Base-by-base conservation (phyloP, 2,113 vertebrate species). In the Hemiscyllium ocellatum region DNA sequence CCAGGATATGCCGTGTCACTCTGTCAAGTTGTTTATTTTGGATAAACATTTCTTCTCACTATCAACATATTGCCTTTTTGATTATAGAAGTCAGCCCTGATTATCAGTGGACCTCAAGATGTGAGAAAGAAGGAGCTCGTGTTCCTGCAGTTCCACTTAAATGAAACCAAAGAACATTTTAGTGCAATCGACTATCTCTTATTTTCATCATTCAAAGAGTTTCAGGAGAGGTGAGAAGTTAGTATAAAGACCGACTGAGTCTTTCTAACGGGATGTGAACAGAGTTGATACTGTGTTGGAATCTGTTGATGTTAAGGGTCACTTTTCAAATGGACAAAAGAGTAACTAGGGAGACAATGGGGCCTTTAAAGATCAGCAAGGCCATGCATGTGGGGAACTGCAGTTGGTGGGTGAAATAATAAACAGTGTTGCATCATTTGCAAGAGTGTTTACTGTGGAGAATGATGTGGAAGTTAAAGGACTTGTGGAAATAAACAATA, bases 181-280 rank as follows among this genome's bases (percentile, higher is more conserved):
- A 99, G 98, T n/a, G 98, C 98, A 96, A 99, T 99, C 96, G 98
- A 98, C n/a, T 99, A 99, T 97, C 98, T 99, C 96, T 98, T 99
- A 13, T 99, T 99, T 97, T 98, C 98, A 6, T 98, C 98, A 37
- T 99, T 98, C 96, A 97, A 97, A 15, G 98, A 98, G 85, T 97
- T 99, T 37, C 96, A 97, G 87, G 96, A 96, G 69, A 98, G 97
- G 97, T 98, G 96, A 2, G 97, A 95, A 20, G 52, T 85, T 61
- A 29, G 2, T 0, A 0, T 26, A 50, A 42, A 3, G 8, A 47
- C 26, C 87, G 13, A 61, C 26, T 56, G 0, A 33, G 87, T 61
- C 68, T 33, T 33, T 50, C 24, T 95, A 42, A 29, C 37, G 8
- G 42, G 37, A 47, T 4, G 42, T 33, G 94, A 47, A 47, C 29